Percentiles rank a stretch among this genome's conserved stretches.
phyloP scores from a whole-genome alignment of 2,888 invertebrate species.

The Sphinx pinastri region DNA sequence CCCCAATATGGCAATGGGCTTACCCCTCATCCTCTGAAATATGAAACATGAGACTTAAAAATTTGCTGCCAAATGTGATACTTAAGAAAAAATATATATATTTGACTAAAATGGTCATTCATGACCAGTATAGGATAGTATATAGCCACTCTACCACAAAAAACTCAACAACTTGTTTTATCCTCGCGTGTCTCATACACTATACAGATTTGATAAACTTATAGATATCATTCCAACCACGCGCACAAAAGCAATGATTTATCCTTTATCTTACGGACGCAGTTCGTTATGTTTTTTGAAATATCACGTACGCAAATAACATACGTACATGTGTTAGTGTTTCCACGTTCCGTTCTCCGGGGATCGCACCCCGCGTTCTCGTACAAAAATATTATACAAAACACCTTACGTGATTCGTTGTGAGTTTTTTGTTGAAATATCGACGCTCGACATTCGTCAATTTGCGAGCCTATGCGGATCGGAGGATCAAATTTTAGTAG shows the following conservation, averaged over 20 bases:
- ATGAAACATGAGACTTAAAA: too few relatives aligned
- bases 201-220: neutral
- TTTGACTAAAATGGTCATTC: too few relatives aligned
- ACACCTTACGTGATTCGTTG: constrained; percentile 15
- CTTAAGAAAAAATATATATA: too few relatives aligned
- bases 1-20: too few relatives aligned
- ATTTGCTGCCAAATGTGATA: too few relatives aligned
- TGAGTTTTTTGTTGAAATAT: constrained; percentile 15
- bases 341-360: constrained; percentile 53
- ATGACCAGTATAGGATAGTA: too few relatives aligned
- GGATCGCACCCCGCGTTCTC: constrained; percentile 57
- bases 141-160: too few relatives aligned
- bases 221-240: constrained; percentile 3
- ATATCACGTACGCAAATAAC: constrained; percentile 59
- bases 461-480: neutral
- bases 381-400: constrained; percentile 56
- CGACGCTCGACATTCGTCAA: too few relatives aligned
- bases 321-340: constrained; percentile 43
- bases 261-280: constrained; percentile 29
- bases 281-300: constrained; percentile 38
- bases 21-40: too few relatives aligned
- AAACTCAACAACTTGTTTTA: too few relatives aligned
- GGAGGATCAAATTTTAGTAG: neutral
- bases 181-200: neutral
- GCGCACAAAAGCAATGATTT: constrained; percentile 23